Percentiles rank a stretch among this genome's conserved stretches.
Evolutionary conservation across 1,140 invertebrate genomes (phyloP).

Genomic region (Sarcophaga peregrina): DNA sequence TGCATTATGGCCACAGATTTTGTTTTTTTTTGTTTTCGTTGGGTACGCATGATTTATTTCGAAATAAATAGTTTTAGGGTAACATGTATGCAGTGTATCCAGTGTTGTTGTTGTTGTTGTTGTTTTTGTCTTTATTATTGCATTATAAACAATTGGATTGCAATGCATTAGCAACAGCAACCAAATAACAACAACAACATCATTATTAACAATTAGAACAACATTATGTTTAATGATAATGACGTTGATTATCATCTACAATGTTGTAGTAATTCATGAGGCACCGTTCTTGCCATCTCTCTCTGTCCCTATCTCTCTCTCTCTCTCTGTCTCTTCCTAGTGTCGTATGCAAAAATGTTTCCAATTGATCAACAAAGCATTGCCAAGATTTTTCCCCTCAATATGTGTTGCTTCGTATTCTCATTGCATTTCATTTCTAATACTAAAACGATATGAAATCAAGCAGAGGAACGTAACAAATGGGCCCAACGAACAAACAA

Average conservation of each 20-base stretch:
- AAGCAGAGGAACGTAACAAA: neutral
- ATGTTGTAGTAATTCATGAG: neutral
- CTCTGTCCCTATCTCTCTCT: too few relatives aligned
- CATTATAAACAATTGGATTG: neutral
- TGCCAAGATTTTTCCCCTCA: neutral
- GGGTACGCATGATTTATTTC: slow-evolving; percentile 25
- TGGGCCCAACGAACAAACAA: neutral
- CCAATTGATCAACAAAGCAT: slow-evolving; percentile 30
- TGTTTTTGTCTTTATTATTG: neutral
- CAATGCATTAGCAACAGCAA: neutral
- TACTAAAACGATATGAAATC: neutral
- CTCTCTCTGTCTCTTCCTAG: too few relatives aligned
- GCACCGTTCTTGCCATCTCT: neutral
- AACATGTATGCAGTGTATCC: neutral
- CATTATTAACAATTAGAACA: too few relatives aligned
- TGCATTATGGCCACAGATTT: too few relatives aligned
- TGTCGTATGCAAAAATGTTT: neutral
- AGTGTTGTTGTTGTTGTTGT: neutral
- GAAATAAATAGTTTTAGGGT: slow-evolving; percentile 27
- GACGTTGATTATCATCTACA: neutral
- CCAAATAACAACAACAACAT: neutral
- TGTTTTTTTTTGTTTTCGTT: neutral
- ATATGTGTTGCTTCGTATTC: too few relatives aligned
- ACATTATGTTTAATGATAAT: neutral
- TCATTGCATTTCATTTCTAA: too few relatives aligned